A percentile compares a stretch with the other conserved stretches of the same genome.
Evolutionary conservation across 2,888 invertebrate genomes (phyloP).

Genomic region (Noctua pronuba): DNA sequence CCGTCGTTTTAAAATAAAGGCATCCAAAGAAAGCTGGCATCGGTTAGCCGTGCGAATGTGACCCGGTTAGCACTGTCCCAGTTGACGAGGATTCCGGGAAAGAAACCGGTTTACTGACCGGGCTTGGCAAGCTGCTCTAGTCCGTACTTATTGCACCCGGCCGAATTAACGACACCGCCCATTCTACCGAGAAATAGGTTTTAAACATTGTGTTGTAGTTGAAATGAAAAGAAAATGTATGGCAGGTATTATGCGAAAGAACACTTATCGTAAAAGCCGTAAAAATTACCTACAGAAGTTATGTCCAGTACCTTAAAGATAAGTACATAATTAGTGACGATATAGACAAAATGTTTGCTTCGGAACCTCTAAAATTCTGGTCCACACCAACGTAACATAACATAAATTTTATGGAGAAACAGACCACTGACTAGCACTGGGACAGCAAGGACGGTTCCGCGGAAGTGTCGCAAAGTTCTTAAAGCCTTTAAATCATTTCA

Average conservation of each 20-base stretch:
- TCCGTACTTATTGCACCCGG: slow-evolving; percentile 53
- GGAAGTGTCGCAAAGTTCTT: slow-evolving; percentile 41
- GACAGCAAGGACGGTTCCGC: not conserved
- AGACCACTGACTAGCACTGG: not conserved
- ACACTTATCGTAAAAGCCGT: not conserved
- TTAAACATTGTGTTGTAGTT: slow-evolving; percentile 33
- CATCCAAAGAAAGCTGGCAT: slow-evolving; percentile 54
- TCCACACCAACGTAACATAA: not conserved
- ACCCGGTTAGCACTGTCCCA: slow-evolving; percentile 60
- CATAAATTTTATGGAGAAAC: not conserved
- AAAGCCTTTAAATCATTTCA: slow-evolving; percentile 53
- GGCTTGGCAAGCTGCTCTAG: slow-evolving; percentile 56
- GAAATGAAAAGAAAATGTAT: slow-evolving; percentile 21
- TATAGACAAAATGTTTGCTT: not conserved
- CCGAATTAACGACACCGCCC: slow-evolving; percentile 58
- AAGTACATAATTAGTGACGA: not conserved
- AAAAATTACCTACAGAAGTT: not conserved
- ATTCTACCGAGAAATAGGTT: slow-evolving; percentile 37
- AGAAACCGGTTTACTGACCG: slow-evolving; percentile 62
- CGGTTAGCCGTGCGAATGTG: slow-evolving; percentile 55
- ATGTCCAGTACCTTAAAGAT: not conserved
- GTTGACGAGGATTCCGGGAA: slow-evolving; percentile 56
- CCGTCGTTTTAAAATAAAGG: slow-evolving; percentile 31
- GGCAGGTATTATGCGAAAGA: not conserved
- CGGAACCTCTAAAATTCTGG: not conserved